A percentile compares a stretch with the other conserved stretches of the same genome.
Evolutionary conservation across 1,140 invertebrate species (phyloP).

Genomic region (Philotrypesis tridentata): DNA sequence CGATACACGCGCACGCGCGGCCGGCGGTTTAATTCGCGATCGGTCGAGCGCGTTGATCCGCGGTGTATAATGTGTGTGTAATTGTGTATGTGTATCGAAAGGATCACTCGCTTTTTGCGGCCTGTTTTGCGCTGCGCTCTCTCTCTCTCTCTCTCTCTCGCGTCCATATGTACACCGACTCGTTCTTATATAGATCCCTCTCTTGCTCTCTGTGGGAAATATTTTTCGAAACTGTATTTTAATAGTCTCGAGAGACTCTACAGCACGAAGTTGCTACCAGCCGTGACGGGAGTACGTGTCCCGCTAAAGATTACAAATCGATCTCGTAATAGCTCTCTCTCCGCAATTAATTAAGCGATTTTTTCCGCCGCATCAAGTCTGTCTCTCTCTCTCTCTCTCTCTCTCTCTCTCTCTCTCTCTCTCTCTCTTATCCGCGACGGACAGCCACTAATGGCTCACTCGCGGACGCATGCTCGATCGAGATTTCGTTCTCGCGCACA

Average conservation of each 20-base stretch:
- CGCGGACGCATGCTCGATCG: slow-evolving; percentile 38
- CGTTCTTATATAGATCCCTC: no score
- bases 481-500: slow-evolving; percentile 45
- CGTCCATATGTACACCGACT: no score
- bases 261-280: not conserved
- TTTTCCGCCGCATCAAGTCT: not conserved
- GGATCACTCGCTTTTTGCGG: not conserved
- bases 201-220: no score
- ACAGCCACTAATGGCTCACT: slow-evolving; percentile 31
- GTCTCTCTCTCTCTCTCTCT: not conserved
- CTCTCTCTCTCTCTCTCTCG: no score
- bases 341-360: slow-evolving; percentile 25
- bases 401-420: not conserved
- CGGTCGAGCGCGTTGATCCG: not conserved
- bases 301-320: slow-evolving; percentile 27
- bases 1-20: no score
- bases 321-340: slow-evolving; percentile 12
- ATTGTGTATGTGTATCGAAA: not conserved
- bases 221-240: not conserved
- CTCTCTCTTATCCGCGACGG: slow-evolving; percentile 3
- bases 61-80: no score
- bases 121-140: no score
- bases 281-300: not conserved
- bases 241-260: not conserved
- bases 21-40: not conserved